phyloP scores from a whole-genome alignment of 1,140 invertebrate species.

The Leucophenga varia region DNA sequence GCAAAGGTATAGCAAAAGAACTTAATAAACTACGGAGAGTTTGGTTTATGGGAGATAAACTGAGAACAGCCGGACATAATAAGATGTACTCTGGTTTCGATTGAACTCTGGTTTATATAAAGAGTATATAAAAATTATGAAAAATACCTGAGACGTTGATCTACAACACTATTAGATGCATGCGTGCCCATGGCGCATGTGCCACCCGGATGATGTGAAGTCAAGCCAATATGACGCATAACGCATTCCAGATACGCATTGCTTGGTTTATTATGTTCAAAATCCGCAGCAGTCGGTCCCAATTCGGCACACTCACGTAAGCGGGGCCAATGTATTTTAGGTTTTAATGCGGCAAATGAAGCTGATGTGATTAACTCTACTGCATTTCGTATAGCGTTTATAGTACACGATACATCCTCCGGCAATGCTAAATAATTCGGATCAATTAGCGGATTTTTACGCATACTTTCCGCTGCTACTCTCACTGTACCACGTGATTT shows the following conservation, averaged over 20 bases:
- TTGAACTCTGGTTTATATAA: no score
- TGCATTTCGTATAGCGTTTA: conserved; percentile 63
- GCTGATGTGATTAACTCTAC: conserved; percentile 59
- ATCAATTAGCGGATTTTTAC: conserved; percentile 67
- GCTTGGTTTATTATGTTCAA: conserved; percentile 49
- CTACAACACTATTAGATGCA: conserved; percentile 58
- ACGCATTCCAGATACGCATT: conserved; percentile 68
- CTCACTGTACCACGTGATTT: conserved; percentile 66
- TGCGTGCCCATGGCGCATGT: conserved; percentile 68
- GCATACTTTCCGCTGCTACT: conserved; percentile 61
- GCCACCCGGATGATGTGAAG: conserved; percentile 69
- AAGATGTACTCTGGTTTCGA: conserved; percentile 18
- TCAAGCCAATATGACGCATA: conserved; percentile 64
- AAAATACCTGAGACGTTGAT: conserved; percentile 33
- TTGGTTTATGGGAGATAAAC: no score
- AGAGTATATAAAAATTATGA: background rate
- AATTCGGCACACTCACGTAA: conserved; percentile 62
- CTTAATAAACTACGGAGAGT: no score
- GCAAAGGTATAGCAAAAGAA: background rate
- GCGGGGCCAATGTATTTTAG: conserved; percentile 65
- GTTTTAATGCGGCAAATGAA: conserved; percentile 64
- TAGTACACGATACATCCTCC: conserved; percentile 65
- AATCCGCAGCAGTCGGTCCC: conserved; percentile 44
- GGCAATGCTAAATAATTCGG: conserved; percentile 69
- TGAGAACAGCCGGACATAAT: no score